Evolutionary conservation across 2,888 invertebrate species (phyloP).

Genomic region (Agrilus cyanescens): DNA sequence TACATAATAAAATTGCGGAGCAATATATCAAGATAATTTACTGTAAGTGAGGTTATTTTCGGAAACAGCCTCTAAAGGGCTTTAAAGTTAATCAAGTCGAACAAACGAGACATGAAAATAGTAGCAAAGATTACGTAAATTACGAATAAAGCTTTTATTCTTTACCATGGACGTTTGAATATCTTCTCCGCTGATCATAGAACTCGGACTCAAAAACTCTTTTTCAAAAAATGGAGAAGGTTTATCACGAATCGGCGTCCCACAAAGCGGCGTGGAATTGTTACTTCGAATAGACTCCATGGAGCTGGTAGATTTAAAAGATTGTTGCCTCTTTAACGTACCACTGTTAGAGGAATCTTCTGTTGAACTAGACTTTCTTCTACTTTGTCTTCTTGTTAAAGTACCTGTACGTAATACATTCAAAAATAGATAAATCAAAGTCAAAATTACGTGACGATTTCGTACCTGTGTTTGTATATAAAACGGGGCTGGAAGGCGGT

Average conservation of each 20-base stretch:
- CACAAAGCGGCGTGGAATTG: constrained; percentile 38
- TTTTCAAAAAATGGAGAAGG: constrained; percentile 35
- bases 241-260: constrained; percentile 40
- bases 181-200: background rate
- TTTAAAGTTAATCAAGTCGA: no score
- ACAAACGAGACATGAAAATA: no score
- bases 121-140: no score
- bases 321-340: constrained; percentile 49
- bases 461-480: constrained; percentile 29
- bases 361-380: constrained; percentile 36
- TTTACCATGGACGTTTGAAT: constrained; percentile 7
- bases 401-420: constrained; percentile 21
- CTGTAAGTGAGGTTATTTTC: no score
- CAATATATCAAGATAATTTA: background rate
- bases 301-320: constrained; percentile 37
- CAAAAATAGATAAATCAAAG: background rate
- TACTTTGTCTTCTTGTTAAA: constrained; percentile 41
- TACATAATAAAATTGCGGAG: background rate
- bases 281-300: constrained; percentile 41
- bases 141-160: no score
- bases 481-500: constrained; percentile 23
- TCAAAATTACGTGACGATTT: background rate
- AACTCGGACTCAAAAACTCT: constrained; percentile 10
- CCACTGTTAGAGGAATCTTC: constrained; percentile 36
- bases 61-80: no score